These are phyloP conservation scores for Bembecia ichneumoniformis DNA, from an alignment of 2,888 invertebrate species.

Conservation along the genomic window DNA sequence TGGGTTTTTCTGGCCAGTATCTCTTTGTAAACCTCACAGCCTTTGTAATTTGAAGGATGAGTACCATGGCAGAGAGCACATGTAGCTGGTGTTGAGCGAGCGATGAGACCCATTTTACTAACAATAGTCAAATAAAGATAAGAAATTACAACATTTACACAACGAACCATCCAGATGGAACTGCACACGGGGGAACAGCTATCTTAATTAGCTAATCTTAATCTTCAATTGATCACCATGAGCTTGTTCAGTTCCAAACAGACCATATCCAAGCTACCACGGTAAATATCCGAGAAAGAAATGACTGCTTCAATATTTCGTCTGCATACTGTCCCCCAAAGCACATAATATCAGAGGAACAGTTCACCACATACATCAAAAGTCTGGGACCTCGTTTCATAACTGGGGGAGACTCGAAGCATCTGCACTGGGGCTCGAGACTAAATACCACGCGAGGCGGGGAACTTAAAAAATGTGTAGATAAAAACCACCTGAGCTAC, in stretches of 20 bases:
- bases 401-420: background rate
- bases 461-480: background rate
- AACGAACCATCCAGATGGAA: constrained; percentile 19
- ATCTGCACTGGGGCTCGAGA: background rate
- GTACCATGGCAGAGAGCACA: too few relatives aligned
- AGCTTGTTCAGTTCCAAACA: background rate
- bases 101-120: too few relatives aligned
- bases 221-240: background rate
- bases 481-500: background rate
- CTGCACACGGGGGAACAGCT: too few relatives aligned
- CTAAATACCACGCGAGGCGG: background rate
- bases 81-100: too few relatives aligned
- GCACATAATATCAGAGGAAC: background rate
- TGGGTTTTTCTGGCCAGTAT: too few relatives aligned
- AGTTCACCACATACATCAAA: background rate
- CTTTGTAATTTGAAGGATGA: too few relatives aligned
- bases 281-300: background rate
- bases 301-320: background rate
- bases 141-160: too few relatives aligned
- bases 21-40: too few relatives aligned
- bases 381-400: background rate
- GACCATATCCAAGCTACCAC: constrained; percentile 3
- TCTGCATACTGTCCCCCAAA: constrained; percentile 3
- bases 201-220: constrained; percentile 12
- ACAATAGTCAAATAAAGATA: too few relatives aligned